phyloP scores from a whole-genome alignment of 2,888 invertebrate genomes.

The Gari tellinella region DNA sequence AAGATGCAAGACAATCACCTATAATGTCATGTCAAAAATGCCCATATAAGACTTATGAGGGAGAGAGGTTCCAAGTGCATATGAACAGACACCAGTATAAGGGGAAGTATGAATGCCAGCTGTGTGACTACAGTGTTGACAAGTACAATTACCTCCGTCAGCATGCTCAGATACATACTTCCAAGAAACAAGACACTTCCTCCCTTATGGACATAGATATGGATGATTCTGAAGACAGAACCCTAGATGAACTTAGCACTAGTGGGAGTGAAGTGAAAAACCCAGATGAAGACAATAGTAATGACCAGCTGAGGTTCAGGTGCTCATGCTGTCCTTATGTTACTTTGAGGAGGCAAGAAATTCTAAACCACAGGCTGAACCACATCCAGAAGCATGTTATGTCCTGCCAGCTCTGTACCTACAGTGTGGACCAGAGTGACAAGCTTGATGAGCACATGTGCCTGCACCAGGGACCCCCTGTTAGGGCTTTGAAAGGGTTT shows the following conservation, averaged over 20 bases:
- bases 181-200: conserved; percentile 4
- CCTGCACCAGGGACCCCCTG: conserved; percentile 60
- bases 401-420: conserved; percentile 73
- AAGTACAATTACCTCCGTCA: conserved; percentile 63
- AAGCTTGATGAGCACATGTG: conserved; percentile 73
- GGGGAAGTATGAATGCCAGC: conserved; percentile 68
- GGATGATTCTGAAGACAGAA: conserved; percentile 26
- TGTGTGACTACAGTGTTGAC: conserved; percentile 72
- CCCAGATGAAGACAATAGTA: conserved; percentile 7
- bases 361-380: conserved; percentile 74
- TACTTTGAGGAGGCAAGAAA: conserved; percentile 70
- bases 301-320: conserved; percentile 65
- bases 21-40: conserved; percentile 61
- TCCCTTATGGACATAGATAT: not conserved
- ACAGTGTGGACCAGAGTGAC: conserved; percentile 69
- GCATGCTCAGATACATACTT: conserved; percentile 69
- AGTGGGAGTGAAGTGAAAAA: conserved; percentile 18
- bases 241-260: not conserved
- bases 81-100: conserved; percentile 46
- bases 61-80: conserved; percentile 61
- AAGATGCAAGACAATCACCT: too few relatives aligned
- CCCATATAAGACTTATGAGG: conserved; percentile 60
- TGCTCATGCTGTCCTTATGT: conserved; percentile 74
- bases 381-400: conserved; percentile 71
- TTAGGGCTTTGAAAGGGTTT: conserved; percentile 30